phyloP scores from a whole-genome alignment of 1,140 invertebrate genomes.

The Euglossa dilemma region DNA sequence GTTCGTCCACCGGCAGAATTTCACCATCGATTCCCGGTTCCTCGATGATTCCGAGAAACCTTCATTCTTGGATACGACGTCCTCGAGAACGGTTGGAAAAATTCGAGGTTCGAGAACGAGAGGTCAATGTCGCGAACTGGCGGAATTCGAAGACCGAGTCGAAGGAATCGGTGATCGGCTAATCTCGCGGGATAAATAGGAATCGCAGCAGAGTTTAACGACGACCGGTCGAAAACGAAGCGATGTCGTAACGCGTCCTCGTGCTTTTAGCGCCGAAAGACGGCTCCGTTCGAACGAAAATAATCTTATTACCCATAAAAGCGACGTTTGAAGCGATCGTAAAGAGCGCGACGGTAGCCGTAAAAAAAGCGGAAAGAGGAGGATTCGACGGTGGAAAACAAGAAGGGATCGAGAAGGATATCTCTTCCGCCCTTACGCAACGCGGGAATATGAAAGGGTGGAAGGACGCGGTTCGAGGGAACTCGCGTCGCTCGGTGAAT shows the following conservation, averaged over 20 bases:
- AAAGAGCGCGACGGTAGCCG: slow-evolving; percentile 5
- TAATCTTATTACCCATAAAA: slow-evolving; percentile 41
- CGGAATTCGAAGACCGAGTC: not conserved
- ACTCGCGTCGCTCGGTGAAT: slow-evolving; percentile 44
- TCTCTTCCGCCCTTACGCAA: slow-evolving; percentile 18
- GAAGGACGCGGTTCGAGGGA: not conserved
- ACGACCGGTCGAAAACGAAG: not conserved
- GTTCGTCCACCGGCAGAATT: not conserved
- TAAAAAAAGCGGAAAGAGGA: slow-evolving; percentile 4
- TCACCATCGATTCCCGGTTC: no score
- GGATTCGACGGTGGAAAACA: not conserved
- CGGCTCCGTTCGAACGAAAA: slow-evolving; percentile 10
- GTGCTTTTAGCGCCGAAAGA: slow-evolving; percentile 12
- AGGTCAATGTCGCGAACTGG: not conserved
- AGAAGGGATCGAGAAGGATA: not conserved
- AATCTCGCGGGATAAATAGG: not conserved
- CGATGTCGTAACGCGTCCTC: not conserved
- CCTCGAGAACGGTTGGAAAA: no score
- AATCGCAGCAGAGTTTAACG: not conserved
- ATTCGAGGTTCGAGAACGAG: not conserved
- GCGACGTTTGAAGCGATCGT: slow-evolving; percentile 4
- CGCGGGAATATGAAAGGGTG: not conserved
- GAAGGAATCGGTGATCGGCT: not conserved
- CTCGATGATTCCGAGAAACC: no score
- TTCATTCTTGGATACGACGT: no score